These are phyloP conservation scores for Aelia acuminata DNA, from an alignment of 2,888 invertebrate genomes.

Conservation along the genomic window DNA sequence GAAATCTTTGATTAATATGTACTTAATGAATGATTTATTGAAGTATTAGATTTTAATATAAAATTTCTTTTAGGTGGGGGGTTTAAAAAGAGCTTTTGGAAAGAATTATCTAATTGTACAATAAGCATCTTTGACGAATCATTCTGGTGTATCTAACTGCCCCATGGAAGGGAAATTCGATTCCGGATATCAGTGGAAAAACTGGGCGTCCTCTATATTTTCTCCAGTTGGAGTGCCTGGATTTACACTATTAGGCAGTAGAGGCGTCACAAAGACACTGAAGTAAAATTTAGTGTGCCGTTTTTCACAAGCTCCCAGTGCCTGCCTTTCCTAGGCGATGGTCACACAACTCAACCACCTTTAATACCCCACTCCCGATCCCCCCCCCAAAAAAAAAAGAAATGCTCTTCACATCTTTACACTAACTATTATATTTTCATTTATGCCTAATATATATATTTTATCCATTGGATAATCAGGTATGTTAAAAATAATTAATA, in stretches of 20 bases:
- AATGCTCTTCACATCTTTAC: background rate
- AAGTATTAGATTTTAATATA: no score
- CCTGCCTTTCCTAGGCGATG: background rate
- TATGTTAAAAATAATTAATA: no score
- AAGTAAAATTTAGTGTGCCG: constrained; percentile 29
- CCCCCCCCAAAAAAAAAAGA: background rate
- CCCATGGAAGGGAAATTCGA: background rate
- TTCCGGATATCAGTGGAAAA: background rate
- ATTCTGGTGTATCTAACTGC: background rate
- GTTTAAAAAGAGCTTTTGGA: no score
- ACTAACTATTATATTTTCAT: background rate
- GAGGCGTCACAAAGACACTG: constrained; percentile 7
- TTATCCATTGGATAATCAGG: no score
- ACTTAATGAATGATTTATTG: no score
- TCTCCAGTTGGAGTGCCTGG: background rate
- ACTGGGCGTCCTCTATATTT: background rate
- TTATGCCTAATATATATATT: no score
- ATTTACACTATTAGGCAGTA: constrained; percentile 44
- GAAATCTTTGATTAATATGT: no score
- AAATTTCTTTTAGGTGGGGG: no score
- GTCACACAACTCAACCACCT: constrained; percentile 25
- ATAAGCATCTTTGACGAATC: no score
- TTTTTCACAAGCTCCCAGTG: constrained; percentile 32
- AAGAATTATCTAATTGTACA: no score
- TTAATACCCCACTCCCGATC: background rate